A percentile compares a stretch with the other conserved stretches of the same genome.
Conservation (phyloP, 2,797 vertebrate species). For the Microchirus variegatus region DNA sequence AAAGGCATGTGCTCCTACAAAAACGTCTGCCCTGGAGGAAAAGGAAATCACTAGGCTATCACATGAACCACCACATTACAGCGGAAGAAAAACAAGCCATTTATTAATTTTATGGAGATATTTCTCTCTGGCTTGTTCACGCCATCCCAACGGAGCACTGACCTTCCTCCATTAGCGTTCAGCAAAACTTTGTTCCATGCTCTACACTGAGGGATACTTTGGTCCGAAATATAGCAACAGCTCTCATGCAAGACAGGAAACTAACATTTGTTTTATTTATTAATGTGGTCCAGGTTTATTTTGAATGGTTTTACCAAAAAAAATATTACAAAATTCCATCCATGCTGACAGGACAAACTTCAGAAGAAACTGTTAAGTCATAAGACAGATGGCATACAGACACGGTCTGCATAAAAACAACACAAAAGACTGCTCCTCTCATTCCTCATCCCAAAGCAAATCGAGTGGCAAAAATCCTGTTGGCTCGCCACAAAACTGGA, state of each 20-base stretch:
- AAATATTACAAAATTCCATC: slow-evolving; percentile 37
- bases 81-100: slow-evolving; percentile 51
- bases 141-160: slow-evolving; percentile 26
- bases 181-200: slow-evolving; percentile 27
- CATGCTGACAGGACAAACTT: slow-evolving; percentile 25
- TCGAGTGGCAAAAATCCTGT: slow-evolving; percentile 23
- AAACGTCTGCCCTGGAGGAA: slow-evolving; percentile 36
- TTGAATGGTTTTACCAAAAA: slow-evolving; percentile 37
- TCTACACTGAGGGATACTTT: slow-evolving; percentile 6
- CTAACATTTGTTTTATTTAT: slow-evolving; percentile 13
- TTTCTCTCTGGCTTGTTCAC: slow-evolving; percentile 30
- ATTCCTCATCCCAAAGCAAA: slow-evolving; percentile 37
- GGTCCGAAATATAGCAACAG: not conserved
- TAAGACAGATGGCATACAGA: slow-evolving; percentile 51
- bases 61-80: slow-evolving; percentile 38
- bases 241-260: slow-evolving; percentile 10
- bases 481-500: slow-evolving; percentile 35
- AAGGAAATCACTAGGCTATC: slow-evolving; percentile 20
- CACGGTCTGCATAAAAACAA: slow-evolving; percentile 65
- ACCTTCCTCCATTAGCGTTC: slow-evolving; percentile 24
- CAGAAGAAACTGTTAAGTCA: slow-evolving; percentile 39
- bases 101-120: slow-evolving; percentile 63
- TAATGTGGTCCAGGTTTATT: slow-evolving; percentile 40
- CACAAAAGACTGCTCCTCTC: slow-evolving; percentile 54
- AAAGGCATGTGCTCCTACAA: slow-evolving; percentile 14